Evolutionary conservation across 2,113 vertebrate genomes (phyloP).

Genomic region (Gasterosteus aculeatus): DNA sequence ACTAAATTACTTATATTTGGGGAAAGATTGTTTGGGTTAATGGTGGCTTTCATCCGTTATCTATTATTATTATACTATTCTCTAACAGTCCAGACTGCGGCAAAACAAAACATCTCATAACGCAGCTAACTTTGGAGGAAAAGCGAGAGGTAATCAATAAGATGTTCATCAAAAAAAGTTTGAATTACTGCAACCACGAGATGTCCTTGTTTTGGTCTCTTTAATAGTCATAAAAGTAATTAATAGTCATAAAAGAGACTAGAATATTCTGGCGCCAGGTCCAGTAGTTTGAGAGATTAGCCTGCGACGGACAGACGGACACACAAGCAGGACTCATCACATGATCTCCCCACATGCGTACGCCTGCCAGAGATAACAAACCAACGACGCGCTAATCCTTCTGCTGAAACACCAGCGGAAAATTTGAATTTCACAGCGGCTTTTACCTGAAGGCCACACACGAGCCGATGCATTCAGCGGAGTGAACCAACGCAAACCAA

Average conservation of each 20-base stretch:
- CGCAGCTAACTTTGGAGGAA: too few species aligned
- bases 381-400: not conserved
- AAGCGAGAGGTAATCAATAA: too few species aligned
- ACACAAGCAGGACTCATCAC: not conserved
- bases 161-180: not conserved
- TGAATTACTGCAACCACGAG: not conserved
- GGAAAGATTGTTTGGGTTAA: too few species aligned
- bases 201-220: not conserved
- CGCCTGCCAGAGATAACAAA: not conserved
- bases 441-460: slow-evolving; percentile 1
- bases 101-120: too few species aligned
- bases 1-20: too few species aligned
- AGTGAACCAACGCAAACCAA: not conserved
- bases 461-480: not conserved
- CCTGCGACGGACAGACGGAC: not conserved
- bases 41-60: too few species aligned
- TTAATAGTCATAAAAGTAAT: not conserved
- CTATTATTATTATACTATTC: too few species aligned
- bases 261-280: not conserved
- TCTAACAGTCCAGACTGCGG: not conserved
- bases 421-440: not conserved
- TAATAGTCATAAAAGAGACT: not conserved
- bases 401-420: slow-evolving; percentile 4
- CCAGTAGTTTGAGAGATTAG: not conserved
- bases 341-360: not conserved